Base-by-base conservation (phyloP, 2,797 vertebrate genomes). In the Iguana delicatissima region DNA sequence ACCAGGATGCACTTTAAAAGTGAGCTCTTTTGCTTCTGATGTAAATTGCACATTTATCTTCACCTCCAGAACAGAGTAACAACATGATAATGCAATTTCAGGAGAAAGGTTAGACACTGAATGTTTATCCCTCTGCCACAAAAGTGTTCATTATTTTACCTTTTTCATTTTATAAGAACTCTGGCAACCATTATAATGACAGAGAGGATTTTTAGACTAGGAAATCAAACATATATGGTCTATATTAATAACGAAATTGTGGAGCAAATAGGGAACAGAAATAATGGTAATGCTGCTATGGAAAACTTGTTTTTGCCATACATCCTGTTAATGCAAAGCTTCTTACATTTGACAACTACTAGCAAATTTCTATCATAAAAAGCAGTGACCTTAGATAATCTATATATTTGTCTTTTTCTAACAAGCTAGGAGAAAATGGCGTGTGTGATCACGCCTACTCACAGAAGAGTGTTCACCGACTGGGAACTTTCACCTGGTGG, bases 81-180 rank as follows among this genome's bases (percentile, higher is more conserved):
- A 72, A 20, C 20, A 80, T 24, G 13, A 57, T 69, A 72, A 55
- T 42, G 83, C 35, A 29, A 79, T 85, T 62, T 80, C 76, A 79
- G 9, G 13, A 72, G 52, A 86, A 69, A 80, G 18, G 35, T 73
- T 69, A 85, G 64, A 20, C 50, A 8, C 52, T 46, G 35, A 69
- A 80, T 69, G 62, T 86, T 46, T 77, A 38, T 77, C 46, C 77
- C 42, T 79, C 32, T 50, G 22, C 64, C 64, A 80, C 50, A 55
- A 72, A 69, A 57, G 50, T 57, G 52, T 79, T 86, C 76, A 72
- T 90, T 73, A 59, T 90, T 90, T 80, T 90, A 46, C 29, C 35
- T 80, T 85, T 80, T 90, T 80, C 29, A 46, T 73, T 90, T 42
- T 85, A 35, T 69, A 85, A 55, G 38, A 72, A 80, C 62, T 80